A percentile compares a stretch with the other conserved stretches of the same genome.
These are phyloP conservation scores for Eupithecia tripunctaria DNA, from an alignment of 2,888 invertebrate species.

Conservation along the genomic window DNA sequence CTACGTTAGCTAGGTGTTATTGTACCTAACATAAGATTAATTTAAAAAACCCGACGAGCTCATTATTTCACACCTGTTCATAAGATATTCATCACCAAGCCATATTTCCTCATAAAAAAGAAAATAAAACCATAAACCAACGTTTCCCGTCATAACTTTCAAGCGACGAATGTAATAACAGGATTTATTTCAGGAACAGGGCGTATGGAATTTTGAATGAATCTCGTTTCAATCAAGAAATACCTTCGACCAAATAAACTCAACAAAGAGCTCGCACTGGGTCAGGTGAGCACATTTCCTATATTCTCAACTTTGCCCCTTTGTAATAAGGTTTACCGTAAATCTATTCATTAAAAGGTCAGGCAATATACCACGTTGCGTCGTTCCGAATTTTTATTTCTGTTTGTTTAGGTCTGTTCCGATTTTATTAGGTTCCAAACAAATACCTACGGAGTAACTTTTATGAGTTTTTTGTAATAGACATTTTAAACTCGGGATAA, in stretches of 20 bases:
- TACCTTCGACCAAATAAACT: slow-evolving; percentile 48
- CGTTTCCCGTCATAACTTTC: slow-evolving; percentile 33
- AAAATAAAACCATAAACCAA: slow-evolving; percentile 34
- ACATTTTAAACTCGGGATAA: slow-evolving; percentile 24
- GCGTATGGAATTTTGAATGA: slow-evolving; percentile 47
- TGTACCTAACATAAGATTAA: background rate
- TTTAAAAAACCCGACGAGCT: background rate
- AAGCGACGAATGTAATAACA: slow-evolving; percentile 41
- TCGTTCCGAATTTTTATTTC: slow-evolving; percentile 53
- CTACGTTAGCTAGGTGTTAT: no score
- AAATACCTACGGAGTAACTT: slow-evolving; percentile 26
- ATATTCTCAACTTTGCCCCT: slow-evolving; percentile 21
- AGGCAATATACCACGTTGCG: slow-evolving; percentile 39
- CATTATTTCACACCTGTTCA: slow-evolving; percentile 19
- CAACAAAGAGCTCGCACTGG: slow-evolving; percentile 47
- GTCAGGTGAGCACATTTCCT: slow-evolving; percentile 54
- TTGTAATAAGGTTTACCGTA: slow-evolving; percentile 20
- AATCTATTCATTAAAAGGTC: slow-evolving; percentile 33
- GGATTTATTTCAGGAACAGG: slow-evolving; percentile 37
- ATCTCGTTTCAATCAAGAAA: slow-evolving; percentile 46
- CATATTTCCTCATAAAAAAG: slow-evolving; percentile 32
- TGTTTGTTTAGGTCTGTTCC: slow-evolving; percentile 72
- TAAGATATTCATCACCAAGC: slow-evolving; percentile 25
- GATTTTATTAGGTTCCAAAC: slow-evolving; percentile 49
- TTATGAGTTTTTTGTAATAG: slow-evolving; percentile 18